Evolutionary conservation across 37 sponge, comb jelly and placozoan genomes (phyloP).

Genomic region (Petrosia ficiformis): DNA sequence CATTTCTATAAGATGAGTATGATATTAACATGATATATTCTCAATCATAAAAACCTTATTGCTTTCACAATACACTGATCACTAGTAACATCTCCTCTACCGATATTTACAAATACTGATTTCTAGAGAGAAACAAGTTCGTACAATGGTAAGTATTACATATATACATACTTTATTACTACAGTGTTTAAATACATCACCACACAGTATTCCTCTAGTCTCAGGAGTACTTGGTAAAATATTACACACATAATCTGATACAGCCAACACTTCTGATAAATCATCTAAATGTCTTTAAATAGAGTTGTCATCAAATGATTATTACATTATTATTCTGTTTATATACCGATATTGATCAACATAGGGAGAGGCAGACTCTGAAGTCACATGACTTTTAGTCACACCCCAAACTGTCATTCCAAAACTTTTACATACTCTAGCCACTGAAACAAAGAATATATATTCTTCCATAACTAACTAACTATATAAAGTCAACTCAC

Average conservation of each 20-base stretch:
- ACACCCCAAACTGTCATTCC: conserved; percentile 67
- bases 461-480: neutral
- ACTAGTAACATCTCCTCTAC: conserved; percentile 38
- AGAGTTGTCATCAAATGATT: neutral
- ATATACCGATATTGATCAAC: conserved; percentile 40
- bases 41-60: conserved; percentile 18
- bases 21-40: neutral
- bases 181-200: conserved; percentile 31
- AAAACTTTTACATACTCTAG: conserved; percentile 41
- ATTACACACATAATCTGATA: conserved; percentile 52
- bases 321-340: neutral
- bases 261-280: conserved; percentile 23
- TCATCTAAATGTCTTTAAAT: conserved; percentile 14
- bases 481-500: conserved; percentile 1
- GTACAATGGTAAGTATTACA: neutral
- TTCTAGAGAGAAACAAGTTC: conserved; percentile 19
- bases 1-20: neutral
- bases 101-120: conserved; percentile 61
- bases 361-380: conserved; percentile 14
- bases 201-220: conserved; percentile 41
- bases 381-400: conserved; percentile 1
- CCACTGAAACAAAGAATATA: conserved; percentile 25
- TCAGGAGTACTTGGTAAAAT: conserved; percentile 53
- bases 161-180: conserved; percentile 20
- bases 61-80: conserved; percentile 30